Evolutionary conservation across 92 coral and sea anemone species (phyloP).

Genomic region (Ricordea florida): DNA sequence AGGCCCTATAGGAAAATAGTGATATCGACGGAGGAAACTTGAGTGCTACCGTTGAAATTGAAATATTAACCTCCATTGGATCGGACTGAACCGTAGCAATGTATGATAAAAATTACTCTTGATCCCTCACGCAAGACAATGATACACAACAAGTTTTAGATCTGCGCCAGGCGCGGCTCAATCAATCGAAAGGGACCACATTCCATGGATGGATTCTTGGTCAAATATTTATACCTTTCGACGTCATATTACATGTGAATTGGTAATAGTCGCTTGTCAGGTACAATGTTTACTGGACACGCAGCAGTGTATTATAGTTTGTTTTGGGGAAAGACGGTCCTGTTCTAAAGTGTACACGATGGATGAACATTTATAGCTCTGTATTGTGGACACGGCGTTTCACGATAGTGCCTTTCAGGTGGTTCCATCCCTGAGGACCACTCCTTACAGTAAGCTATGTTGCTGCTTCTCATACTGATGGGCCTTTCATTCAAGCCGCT

Average conservation of each 20-base stretch:
- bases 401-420: no score
- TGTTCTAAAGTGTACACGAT: not conserved
- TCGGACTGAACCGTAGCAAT: no score
- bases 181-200: not conserved
- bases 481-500: not conserved
- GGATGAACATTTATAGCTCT: no score
- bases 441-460: not conserved
- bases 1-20: no score
- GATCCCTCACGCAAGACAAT: no score
- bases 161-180: no score
- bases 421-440: no score
- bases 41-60: no score
- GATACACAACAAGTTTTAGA: no score
- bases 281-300: conserved; percentile 1
- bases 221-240: conserved; percentile 21
- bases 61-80: no score
- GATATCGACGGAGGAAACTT: no score
- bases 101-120: no score
- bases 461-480: conserved; percentile 7
- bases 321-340: not conserved
- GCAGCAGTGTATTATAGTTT: not conserved
- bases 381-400: not conserved
- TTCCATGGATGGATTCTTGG: not conserved
- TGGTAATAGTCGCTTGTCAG: conserved; percentile 12
- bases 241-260: conserved; percentile 30